These are phyloP conservation scores for Cylloceria caligata DNA, from an alignment of 2,888 invertebrate genomes.

Conservation along the genomic window DNA sequence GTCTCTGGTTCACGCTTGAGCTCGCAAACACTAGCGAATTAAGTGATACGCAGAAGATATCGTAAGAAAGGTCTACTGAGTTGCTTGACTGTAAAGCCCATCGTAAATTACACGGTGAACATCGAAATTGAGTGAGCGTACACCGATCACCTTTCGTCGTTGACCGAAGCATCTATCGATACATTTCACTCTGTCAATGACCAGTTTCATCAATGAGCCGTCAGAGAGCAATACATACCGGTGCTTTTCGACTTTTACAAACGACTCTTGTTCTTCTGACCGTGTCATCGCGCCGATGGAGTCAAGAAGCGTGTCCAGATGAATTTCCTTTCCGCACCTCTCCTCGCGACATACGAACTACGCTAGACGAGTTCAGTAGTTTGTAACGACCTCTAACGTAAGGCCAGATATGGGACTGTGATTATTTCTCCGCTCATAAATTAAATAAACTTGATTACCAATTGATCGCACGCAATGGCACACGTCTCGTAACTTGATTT, in stretches of 20 bases:
- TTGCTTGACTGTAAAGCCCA: background rate
- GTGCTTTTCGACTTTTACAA: constrained; percentile 14
- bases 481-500: constrained; percentile 55
- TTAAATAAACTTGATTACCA: constrained; percentile 40
- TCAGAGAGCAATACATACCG: background rate
- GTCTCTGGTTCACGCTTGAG: background rate
- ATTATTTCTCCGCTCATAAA: constrained; percentile 38
- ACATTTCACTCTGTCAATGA: background rate
- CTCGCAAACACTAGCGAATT: background rate
- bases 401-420: constrained; percentile 18
- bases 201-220: constrained; percentile 10
- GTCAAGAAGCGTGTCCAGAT: background rate
- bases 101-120: background rate
- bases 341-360: background rate
- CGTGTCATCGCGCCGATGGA: background rate
- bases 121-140: background rate
- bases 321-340: constrained; percentile 11
- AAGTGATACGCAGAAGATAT: background rate
- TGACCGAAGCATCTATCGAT: background rate
- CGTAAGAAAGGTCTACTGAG: too few species aligned
- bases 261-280: constrained; percentile 18
- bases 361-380: background rate
- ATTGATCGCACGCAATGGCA: constrained; percentile 59
- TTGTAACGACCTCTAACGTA: constrained; percentile 39
- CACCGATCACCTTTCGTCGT: background rate